Percentiles rank a stretch among this genome's conserved stretches.
These are phyloP conservation scores for Bombylius major DNA, from an alignment of 2,888 invertebrate species.

Conservation along the genomic window DNA sequence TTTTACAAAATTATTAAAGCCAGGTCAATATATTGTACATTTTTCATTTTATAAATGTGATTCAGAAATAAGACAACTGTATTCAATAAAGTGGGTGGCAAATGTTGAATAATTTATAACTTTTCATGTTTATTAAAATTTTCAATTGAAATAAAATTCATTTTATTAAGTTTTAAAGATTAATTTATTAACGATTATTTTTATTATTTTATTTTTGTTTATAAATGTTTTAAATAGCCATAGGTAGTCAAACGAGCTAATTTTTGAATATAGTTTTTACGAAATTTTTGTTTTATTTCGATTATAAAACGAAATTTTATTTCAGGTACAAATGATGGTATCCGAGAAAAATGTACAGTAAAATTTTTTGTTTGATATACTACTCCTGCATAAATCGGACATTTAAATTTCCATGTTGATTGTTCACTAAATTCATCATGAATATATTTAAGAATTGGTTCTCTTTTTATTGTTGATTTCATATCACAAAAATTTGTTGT, in stretches of 20 bases:
- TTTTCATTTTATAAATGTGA: background rate
- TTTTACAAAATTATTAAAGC: background rate
- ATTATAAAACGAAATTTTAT: background rate
- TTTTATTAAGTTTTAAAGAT: too few species aligned
- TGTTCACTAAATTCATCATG: background rate
- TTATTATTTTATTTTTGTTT: too few species aligned
- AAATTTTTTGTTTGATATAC: background rate
- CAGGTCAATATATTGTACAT: conserved; percentile 3
- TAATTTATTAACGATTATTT: too few species aligned
- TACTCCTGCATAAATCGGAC: background rate
- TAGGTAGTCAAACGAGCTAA: too few species aligned
- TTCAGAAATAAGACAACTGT: background rate
- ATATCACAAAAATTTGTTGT: background rate
- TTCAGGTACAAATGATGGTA: background rate
- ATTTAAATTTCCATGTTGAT: background rate
- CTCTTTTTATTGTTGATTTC: background rate
- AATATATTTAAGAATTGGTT: background rate
- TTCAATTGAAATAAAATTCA: too few species aligned
- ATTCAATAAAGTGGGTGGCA: background rate
- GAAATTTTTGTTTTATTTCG: too few species aligned
- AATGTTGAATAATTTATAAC: background rate
- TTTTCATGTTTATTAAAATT: too few species aligned
- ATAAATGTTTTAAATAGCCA: too few species aligned
- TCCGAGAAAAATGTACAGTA: background rate
- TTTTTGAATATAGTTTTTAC: too few species aligned